Conservation (phyloP, 2,888 invertebrate species). For the Eupithecia vulgata region DNA sequence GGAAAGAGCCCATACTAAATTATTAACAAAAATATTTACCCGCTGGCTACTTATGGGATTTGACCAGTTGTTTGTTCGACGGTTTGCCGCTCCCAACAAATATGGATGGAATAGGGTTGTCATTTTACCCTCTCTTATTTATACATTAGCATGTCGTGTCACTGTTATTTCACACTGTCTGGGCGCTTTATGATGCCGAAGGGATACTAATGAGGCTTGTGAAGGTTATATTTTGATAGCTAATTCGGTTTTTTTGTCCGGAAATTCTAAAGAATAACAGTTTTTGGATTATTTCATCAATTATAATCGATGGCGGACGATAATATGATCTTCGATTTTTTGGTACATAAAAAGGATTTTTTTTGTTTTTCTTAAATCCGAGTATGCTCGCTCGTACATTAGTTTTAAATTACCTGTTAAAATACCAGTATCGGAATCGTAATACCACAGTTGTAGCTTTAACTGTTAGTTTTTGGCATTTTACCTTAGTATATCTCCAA, state of each 20-base stretch:
- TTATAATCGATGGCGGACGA: too few species aligned
- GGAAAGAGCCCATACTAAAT: conserved; percentile 72
- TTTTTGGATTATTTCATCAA: neutral
- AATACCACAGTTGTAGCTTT: too few species aligned
- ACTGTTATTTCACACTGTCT: conserved; percentile 17
- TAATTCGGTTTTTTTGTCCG: neutral
- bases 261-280: neutral
- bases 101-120: conserved; percentile 47
- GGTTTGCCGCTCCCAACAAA: conserved; percentile 78
- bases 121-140: conserved; percentile 30
- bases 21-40: conserved; percentile 84
- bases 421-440: neutral
- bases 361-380: neutral
- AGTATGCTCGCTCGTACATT: neutral
- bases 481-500: too few species aligned
- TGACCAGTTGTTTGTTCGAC: conserved; percentile 80
- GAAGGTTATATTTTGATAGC: conserved; percentile 4
- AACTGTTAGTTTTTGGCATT: too few species aligned
- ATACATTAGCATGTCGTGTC: conserved; percentile 37
- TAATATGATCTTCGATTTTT: too few species aligned
- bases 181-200: conserved; percentile 6
- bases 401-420: too few species aligned
- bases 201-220: neutral
- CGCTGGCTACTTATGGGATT: conserved; percentile 83
- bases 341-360: too few species aligned